Percentiles rank a stretch among this genome's conserved stretches.
phyloP scores from a whole-genome alignment of 2,888 invertebrate genomes.

The Andricus curvator region DNA sequence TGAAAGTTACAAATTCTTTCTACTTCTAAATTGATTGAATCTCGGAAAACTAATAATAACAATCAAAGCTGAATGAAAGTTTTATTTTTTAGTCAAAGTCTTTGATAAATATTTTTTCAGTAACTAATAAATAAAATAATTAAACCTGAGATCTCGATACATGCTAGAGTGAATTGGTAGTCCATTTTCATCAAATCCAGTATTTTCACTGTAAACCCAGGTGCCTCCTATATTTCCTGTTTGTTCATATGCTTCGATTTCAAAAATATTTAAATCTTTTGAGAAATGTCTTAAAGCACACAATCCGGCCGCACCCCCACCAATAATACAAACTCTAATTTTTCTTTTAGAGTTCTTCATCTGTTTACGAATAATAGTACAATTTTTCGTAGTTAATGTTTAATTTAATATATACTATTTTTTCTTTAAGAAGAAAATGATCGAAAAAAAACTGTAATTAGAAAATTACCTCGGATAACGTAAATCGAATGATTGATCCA shows the following conservation, averaged over 20 bases:
- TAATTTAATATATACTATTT: background rate
- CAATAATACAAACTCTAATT: constrained; percentile 83
- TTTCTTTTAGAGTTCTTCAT: constrained; percentile 14
- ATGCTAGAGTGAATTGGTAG: constrained; percentile 88
- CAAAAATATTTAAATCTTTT: constrained; percentile 77
- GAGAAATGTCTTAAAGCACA: constrained; percentile 83
- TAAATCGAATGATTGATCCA: background rate
- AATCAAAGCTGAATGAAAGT: too few species aligned
- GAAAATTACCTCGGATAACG: background rate
- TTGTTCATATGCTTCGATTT: constrained; percentile 85
- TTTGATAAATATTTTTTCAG: too few species aligned
- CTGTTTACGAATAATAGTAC: background rate
- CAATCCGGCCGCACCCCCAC: constrained; percentile 88
- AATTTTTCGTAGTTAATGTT: background rate
- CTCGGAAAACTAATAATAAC: too few species aligned
- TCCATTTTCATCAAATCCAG: constrained; percentile 83
- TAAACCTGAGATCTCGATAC: constrained; percentile 87
- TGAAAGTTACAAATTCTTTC: too few species aligned
- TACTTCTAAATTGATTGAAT: too few species aligned
- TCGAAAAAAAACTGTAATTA: background rate
- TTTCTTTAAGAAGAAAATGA: too few species aligned
- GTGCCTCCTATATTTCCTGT: constrained; percentile 86
- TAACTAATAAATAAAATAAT: background rate
- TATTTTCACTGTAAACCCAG: constrained; percentile 87
- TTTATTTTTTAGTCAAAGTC: too few species aligned